Evolutionary conservation across 1,140 invertebrate species (phyloP), one percentile per base, ranked within the genome.

Genomic region (Hetaerina americana): DNA sequence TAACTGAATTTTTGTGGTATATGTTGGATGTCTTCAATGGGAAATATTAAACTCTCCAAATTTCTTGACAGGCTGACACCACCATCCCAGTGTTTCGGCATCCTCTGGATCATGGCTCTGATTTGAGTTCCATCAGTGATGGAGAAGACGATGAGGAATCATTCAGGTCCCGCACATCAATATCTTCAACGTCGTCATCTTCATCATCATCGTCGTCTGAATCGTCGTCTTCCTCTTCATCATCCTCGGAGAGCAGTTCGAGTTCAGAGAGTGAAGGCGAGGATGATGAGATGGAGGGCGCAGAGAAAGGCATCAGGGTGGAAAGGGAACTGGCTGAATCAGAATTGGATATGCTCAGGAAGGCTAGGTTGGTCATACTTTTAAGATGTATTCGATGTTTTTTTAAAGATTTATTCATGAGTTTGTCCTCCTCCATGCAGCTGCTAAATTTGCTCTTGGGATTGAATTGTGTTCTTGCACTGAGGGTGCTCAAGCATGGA

Each of bases 211-310:
- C 74, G 27, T 73, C 72, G 22, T 75, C 74, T n/a, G n/a, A n/a
- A n/a, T 73, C 70, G 12, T 31, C 26, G 22, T 73, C 73, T 24
- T 40, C 22, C 12, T 29, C 66, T n/a, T 71, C 73, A 66, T 68
- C 69, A n/a, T 70, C 70, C 49, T 18, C 26, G 26, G 29, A 18
- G 26, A 27, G 6, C 27, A 22, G 26, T 72, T 72, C 15, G 73
- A 73, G 49, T 27, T 72, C 73, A 18, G 75, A 76, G 24, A 74
- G 72, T 67, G 75, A 76, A 69, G 71, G 66, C 67, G 76, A 77
- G n/a, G 26, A 76, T 72, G 73, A 77, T 70, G 87, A 88, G 26
- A 79, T 78, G 68, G 76, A 76, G 26, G 74, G 25, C 0, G 72
- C 72, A 15, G 73, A 71, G 31, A 73, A 76, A 27, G 73, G n/a